Evolutionary conservation across 2,113 vertebrate species (phyloP).

Genomic region (Boleophthalmus pectinirostris): DNA sequence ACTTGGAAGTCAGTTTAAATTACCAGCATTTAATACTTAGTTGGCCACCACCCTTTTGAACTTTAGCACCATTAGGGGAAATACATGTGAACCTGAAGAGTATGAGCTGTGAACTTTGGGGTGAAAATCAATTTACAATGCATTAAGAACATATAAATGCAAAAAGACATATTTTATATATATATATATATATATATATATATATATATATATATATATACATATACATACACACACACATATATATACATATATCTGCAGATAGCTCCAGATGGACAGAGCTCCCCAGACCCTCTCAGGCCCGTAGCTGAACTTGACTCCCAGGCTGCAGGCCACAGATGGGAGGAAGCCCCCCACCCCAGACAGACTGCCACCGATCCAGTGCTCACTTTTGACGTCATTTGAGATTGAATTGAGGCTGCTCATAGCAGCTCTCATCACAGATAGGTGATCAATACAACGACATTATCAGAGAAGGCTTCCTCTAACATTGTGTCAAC

Average conservation of each 20-base stretch:
- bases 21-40: constrained; percentile 37
- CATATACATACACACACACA: constrained; percentile 34
- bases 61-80: constrained; percentile 41
- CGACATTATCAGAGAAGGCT: constrained; percentile 72
- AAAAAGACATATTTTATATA: no score
- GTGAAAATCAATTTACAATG: constrained; percentile 73
- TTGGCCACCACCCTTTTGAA: constrained; percentile 34
- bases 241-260: constrained; percentile 69
- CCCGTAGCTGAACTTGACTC: constrained; percentile 81
- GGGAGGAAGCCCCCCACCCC: constrained; percentile 56
- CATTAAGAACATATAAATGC: constrained; percentile 68
- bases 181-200: no score
- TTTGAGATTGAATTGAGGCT: constrained; percentile 66
- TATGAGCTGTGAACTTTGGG: constrained; percentile 51
- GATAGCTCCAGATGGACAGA: constrained; percentile 79
- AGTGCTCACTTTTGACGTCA: constrained; percentile 45
- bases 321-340: constrained; percentile 73
- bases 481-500: constrained; percentile 75
- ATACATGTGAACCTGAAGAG: constrained; percentile 63
- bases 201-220: no score
- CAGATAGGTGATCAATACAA: constrained; percentile 74
- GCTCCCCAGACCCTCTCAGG: constrained; percentile 67
- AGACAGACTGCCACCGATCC: constrained; percentile 28
- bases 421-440: constrained; percentile 63
- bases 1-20: constrained; percentile 41